phyloP scores from a whole-genome alignment of 2,888 invertebrate genomes.

The Eudasyphora cyanicolor region DNA sequence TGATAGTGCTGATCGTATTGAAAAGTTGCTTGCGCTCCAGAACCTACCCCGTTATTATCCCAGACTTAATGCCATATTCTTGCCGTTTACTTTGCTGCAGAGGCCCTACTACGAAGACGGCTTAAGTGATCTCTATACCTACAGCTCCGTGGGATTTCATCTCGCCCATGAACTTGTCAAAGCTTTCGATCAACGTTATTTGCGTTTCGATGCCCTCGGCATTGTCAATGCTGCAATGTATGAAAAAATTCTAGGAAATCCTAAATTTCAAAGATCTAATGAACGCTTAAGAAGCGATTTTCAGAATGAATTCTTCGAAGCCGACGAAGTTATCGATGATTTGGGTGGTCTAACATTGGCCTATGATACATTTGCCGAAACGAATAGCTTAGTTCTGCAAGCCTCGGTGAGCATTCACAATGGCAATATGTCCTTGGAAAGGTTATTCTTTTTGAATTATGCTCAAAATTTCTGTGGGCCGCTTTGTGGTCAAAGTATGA shows the following conservation, averaged over 20 bases:
- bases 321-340: not conserved
- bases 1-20: not conserved
- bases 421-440: not conserved
- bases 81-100: not conserved
- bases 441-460: conserved; percentile 7
- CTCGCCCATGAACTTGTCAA: not conserved
- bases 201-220: not conserved
- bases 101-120: not conserved
- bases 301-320: not conserved
- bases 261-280: not conserved
- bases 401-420: not conserved
- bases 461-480: not conserved
- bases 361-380: not conserved
- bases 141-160: not conserved
- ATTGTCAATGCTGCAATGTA: not conserved
- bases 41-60: not conserved
- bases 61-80: not conserved
- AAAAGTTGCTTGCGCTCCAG: not conserved
- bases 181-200: not conserved
- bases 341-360: conserved; percentile 5
- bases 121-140: not conserved
- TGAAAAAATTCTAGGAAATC: not conserved
- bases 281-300: not conserved
- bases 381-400: not conserved
- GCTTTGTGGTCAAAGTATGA: not conserved